phyloP scores from a whole-genome alignment of 2,797 vertebrate genomes.

The Ctenopoma multispine region DNA sequence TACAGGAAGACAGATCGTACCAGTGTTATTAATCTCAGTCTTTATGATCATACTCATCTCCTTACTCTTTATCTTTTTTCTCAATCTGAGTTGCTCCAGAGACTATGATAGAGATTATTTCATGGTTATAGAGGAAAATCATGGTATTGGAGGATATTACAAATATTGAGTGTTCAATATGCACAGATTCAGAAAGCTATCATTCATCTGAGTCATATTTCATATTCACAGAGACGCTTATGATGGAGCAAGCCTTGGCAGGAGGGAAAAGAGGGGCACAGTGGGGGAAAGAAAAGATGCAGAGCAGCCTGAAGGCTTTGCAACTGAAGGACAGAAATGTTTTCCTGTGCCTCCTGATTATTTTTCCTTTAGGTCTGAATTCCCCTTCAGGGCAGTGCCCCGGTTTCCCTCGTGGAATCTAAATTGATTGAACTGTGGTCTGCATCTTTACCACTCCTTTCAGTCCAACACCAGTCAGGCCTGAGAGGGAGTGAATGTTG shows the following conservation, averaged over 20 bases:
- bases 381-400: slow-evolving; percentile 47
- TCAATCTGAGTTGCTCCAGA: slow-evolving; percentile 23
- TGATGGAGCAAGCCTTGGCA: slow-evolving; percentile 26
- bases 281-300: not conserved
- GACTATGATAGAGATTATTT: slow-evolving; percentile 37
- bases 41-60: slow-evolving; percentile 57
- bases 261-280: slow-evolving; percentile 12
- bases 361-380: slow-evolving; percentile 51
- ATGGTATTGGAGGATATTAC: slow-evolving; percentile 55
- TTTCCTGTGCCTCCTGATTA: slow-evolving; percentile 55
- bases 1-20: slow-evolving; percentile 4
- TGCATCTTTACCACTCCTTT: slow-evolving; percentile 50
- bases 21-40: slow-evolving; percentile 44
- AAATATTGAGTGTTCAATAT: slow-evolving; percentile 46
- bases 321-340: slow-evolving; percentile 49
- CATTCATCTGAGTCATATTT: slow-evolving; percentile 49
- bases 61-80: slow-evolving; percentile 46
- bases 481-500: slow-evolving; percentile 2
- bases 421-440: slow-evolving; percentile 49
- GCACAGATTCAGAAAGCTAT: slow-evolving; percentile 35
- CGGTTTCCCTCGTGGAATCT: slow-evolving; percentile 37
- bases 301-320: slow-evolving; percentile 20
- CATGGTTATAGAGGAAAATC: slow-evolving; percentile 37
- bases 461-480: slow-evolving; percentile 11
- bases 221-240: slow-evolving; percentile 32